Evolutionary conservation across 1,140 invertebrate genomes (phyloP), one percentile per base, ranked within the genome.

Genomic region (Drosophila miranda): DNA sequence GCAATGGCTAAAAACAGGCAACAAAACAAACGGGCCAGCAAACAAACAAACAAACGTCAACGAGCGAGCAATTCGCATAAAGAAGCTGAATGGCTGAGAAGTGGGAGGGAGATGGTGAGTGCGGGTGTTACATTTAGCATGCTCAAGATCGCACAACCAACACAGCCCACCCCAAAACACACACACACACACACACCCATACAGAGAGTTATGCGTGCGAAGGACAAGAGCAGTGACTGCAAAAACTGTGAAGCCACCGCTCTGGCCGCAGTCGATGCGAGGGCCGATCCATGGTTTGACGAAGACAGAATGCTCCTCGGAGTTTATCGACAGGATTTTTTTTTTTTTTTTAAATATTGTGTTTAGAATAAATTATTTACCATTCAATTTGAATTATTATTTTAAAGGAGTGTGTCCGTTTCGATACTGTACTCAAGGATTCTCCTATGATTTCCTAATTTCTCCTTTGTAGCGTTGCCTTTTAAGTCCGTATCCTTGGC

Each of bases 1-100:
- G 84, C 81, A 70, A 80, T 74, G 77, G 68, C 73, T 84, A 76
- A 86, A 86, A 79, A 76, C 61, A 74, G 75, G 75, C 79, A 71
- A 73, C 62, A 81, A 71, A 89, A 68, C 66, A 75, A 80, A 70
- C 75, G 57, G 70, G 38, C 51, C 11, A 45, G 16, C 59, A 67
- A 68, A 63, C 60, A 74, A 55, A 56, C 61, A 75, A 84, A 84
- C 57, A 69, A 61, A 68, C 59, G 68, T 62, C 62, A 68, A 63
- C 59, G 69, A 75, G 64, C 45, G 56, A 56, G 55, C 56, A 50
- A 53, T 54, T 53, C 44, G 70, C 62, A 75, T 54, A 61, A 64
- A 79, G 48, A 63, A 67, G 44, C 43, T 56, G 14, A 41, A 49
- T 55, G 64, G 62, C 21, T 38, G 28, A n/a, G 43, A 41, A n/a